phyloP scores from a whole-genome alignment of 2,113 vertebrate genomes.

The Calyptommatus sinebrachiatus region DNA sequence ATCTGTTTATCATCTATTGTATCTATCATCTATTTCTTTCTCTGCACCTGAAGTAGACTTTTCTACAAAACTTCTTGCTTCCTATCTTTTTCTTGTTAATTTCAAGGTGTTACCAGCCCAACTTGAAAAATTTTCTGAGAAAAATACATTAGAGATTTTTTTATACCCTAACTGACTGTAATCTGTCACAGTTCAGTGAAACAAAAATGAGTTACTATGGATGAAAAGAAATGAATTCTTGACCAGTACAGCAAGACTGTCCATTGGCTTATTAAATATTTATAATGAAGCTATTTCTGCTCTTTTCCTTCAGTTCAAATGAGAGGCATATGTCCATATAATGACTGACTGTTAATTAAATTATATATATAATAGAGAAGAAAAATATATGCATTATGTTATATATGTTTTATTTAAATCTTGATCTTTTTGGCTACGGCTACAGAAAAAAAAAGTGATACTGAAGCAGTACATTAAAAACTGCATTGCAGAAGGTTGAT shows the following conservation, averaged over 20 bases:
- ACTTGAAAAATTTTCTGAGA: too few species aligned
- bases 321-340: conserved; percentile 58
- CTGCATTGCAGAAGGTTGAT: conserved; percentile 43
- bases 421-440: conserved; percentile 49
- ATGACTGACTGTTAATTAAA: conserved; percentile 70
- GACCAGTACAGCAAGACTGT: conserved; percentile 67
- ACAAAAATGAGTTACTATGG: conserved; percentile 73
- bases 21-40: too few species aligned
- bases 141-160: too few species aligned
- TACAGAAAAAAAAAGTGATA: conserved; percentile 48
- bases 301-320: conserved; percentile 52
- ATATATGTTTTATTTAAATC: conserved; percentile 44
- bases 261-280: conserved; percentile 70
- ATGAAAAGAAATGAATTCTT: conserved; percentile 72
- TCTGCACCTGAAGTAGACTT: too few species aligned
- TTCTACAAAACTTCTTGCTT: too few species aligned
- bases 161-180: conserved; percentile 27
- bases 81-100: too few species aligned
- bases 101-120: too few species aligned
- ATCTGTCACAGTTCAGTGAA: conserved; percentile 72
- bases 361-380: conserved; percentile 69
- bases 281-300: conserved; percentile 58
- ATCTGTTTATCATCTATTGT: too few species aligned
- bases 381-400: conserved; percentile 29
- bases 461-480: conserved; percentile 42